phyloP scores from a whole-genome alignment of 2,113 vertebrate genomes.

The Mola mola region DNA sequence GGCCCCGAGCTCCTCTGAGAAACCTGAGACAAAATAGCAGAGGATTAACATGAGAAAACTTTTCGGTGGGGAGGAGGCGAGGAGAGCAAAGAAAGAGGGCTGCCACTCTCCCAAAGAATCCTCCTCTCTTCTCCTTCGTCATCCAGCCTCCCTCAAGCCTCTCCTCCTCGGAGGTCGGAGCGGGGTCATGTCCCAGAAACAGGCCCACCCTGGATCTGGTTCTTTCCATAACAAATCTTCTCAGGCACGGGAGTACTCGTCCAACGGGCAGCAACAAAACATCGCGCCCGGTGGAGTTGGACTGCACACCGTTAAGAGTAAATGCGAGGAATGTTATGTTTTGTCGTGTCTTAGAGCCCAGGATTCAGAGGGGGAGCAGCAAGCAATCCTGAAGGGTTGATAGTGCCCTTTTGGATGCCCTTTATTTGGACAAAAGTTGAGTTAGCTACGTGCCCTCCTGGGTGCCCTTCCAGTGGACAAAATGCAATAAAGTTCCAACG shows the following conservation, averaged over 20 bases:
- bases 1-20: constrained; percentile 23
- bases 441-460: no score
- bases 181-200: constrained; percentile 68
- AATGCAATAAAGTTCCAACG: no score
- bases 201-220: constrained; percentile 46
- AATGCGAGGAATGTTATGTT: constrained; percentile 11
- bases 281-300: background rate
- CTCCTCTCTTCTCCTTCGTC: constrained; percentile 32
- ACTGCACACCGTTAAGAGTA: constrained; percentile 1
- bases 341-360: no score
- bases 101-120: constrained; percentile 32
- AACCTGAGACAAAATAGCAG: constrained; percentile 54
- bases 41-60: constrained; percentile 44
- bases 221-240: constrained; percentile 65
- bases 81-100: constrained; percentile 1
- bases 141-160: constrained; percentile 32
- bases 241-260: constrained; percentile 32
- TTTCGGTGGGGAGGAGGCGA: background rate
- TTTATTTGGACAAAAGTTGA: no score
- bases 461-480: no score
- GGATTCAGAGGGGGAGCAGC: no score
- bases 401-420: no score
- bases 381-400: no score
- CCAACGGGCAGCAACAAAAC: background rate
- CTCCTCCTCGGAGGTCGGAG: constrained; percentile 57